Evolutionary conservation across 1,140 invertebrate species (phyloP), one percentile per base, ranked within the genome.

Genomic region (Drosophila sproati): DNA sequence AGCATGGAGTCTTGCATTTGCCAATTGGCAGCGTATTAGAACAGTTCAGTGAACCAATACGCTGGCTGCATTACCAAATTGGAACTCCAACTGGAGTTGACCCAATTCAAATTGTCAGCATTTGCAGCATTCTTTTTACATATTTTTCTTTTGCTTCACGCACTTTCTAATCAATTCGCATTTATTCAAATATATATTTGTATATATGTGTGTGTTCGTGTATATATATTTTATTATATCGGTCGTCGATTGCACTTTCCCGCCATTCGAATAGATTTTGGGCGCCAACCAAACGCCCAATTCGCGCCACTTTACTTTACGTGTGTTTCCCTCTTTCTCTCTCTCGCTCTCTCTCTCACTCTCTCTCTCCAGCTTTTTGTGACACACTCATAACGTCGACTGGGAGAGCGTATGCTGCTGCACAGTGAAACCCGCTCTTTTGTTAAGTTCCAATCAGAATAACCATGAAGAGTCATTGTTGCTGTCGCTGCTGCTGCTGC

Each of bases 261-360:
- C 83, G 83, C 83, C 83, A 88, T 78, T 71, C 54, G 70, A 55
- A 89, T 89, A 85, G 85, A 85, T 85, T 88, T 88, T 88, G 81
- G 85, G 85, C 85, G 85, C 83, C 85, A 87, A 82, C 83, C 56
- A 80, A 88, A 83, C 71, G 85, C 77, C 80, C 78, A 88, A 88
- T 88, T 88, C 83, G 80, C 83, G 83, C 83, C 85, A 89, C 80
- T 88, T 86, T 83, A 63, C 35, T 67, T 20, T 68, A 66, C 82
- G 48, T 72, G 45, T 78, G 20, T 12, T 12, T 12, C 12, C 12
- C 12, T 12, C 12, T 12, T 12, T 12, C 12, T 12, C 12, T 12
- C 12, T 12, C 12, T 12, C 20, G 20, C 20, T 78, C 78, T 86
- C 82, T 68, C 1, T 20, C 20, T 20, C 20, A 0, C 1, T 20